Conservation (phyloP, 2,888 invertebrate species). For the Heterodera filipjevi region DNA sequence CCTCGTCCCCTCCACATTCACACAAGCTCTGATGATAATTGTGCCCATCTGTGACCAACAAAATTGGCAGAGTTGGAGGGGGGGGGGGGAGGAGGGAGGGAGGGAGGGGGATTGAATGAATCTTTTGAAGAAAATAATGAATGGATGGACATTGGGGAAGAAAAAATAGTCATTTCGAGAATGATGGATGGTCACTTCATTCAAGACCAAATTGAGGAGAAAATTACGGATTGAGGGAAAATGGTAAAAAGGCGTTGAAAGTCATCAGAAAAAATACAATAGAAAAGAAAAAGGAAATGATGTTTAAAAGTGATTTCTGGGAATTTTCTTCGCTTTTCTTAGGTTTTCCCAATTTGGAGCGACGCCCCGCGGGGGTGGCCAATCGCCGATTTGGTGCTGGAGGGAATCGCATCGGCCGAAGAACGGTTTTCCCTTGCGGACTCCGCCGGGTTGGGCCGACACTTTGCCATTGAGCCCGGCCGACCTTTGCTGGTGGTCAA, state of each 20-base stretch:
- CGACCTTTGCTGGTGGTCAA: constrained; percentile 3
- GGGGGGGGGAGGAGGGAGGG: neutral
- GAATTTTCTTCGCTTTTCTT: neutral
- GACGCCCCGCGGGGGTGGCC: constrained; percentile 44
- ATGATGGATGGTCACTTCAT: neutral
- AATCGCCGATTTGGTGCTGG: constrained; percentile 39
- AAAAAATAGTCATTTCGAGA: neutral
- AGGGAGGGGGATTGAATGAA: neutral
- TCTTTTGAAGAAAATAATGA: neutral
- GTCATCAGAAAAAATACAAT: neutral
- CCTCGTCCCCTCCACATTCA: too few relatives aligned
- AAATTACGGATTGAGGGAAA: neutral
- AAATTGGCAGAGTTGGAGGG: neutral
- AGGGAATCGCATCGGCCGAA: constrained; percentile 27
- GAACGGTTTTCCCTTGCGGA: constrained; percentile 33
- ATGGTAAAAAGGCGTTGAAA: neutral
- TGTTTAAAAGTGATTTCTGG: too few relatives aligned
- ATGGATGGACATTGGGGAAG: neutral
- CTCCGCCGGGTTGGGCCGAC: neutral
- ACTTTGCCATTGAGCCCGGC: constrained; percentile 13
- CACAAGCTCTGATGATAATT: neutral
- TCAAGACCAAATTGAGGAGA: neutral
- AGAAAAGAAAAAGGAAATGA: too few relatives aligned
- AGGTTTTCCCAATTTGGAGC: constrained; percentile 32
- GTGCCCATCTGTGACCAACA: constrained; percentile 16